Conservation (phyloP, 2,888 invertebrate genomes). For the Orgyia antiqua region DNA sequence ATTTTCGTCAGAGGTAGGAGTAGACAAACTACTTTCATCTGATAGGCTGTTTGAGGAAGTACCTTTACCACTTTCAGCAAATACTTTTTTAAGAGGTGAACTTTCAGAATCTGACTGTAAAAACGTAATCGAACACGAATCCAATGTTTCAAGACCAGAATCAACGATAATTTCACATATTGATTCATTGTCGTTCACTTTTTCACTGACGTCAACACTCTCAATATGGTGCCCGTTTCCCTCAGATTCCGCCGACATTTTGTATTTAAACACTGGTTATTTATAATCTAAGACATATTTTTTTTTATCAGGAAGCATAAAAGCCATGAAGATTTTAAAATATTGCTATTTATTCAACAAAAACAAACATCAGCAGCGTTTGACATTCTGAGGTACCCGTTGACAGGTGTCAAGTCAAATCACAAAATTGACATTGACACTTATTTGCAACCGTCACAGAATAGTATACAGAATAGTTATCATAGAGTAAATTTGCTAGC, state of each 20-base stretch:
- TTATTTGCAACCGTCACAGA: too few relatives aligned
- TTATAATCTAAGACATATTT: slow-evolving; percentile 25
- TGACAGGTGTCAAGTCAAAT: too few relatives aligned
- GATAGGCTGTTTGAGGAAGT: slow-evolving; percentile 14
- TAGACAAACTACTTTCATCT: slow-evolving; percentile 28
- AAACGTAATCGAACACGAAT: slow-evolving; percentile 33
- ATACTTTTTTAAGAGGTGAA: slow-evolving; percentile 31
- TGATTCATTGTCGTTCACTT: slow-evolving; percentile 42
- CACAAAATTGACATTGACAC: too few relatives aligned
- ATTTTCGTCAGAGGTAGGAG: slow-evolving; percentile 31
- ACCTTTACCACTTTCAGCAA: slow-evolving; percentile 5
- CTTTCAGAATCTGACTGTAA: slow-evolving; percentile 34
- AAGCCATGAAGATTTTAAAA: slow-evolving; percentile 40
- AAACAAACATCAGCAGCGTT: slow-evolving; percentile 51
- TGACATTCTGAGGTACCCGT: slow-evolving; percentile 14
- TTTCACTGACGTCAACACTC: slow-evolving; percentile 47
- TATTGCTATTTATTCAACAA: slow-evolving; percentile 35
- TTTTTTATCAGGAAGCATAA: slow-evolving; percentile 18
- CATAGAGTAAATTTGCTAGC: too few relatives aligned
- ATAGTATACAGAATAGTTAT: too few relatives aligned
- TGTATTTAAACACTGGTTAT: slow-evolving; percentile 25
- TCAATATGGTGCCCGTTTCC: slow-evolving; percentile 41
- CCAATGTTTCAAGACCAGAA: slow-evolving; percentile 46
- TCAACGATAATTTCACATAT: slow-evolving; percentile 38
- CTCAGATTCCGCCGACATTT: slow-evolving; percentile 46